A percentile compares a stretch with the other conserved stretches of the same genome.
phyloP scores from a whole-genome alignment of 2,888 invertebrate species.

The Lamproptera curius region DNA sequence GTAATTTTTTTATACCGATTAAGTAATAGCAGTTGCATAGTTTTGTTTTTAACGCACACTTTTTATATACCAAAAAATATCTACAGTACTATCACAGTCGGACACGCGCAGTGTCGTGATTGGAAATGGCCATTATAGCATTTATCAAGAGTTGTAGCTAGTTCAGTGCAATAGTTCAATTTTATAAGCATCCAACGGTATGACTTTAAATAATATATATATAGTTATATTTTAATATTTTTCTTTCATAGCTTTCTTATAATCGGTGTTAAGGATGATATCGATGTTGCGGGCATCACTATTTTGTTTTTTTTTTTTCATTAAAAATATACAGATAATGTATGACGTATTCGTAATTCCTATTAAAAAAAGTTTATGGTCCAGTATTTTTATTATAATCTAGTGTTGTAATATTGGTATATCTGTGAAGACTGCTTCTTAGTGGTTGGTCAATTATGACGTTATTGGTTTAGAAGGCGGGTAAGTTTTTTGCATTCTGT shows the following conservation, averaged over 20 bases:
- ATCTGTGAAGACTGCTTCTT: slow-evolving; percentile 70
- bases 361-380: slow-evolving; percentile 71
- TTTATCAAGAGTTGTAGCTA: slow-evolving; percentile 18
- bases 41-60: neutral
- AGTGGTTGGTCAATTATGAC: slow-evolving; percentile 70
- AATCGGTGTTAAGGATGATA: slow-evolving; percentile 3
- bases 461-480: slow-evolving; percentile 36
- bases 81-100: neutral
- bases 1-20: too few relatives aligned
- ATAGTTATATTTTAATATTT: slow-evolving; percentile 13
- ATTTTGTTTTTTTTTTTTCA: slow-evolving; percentile 24
- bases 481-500: slow-evolving; percentile 26
- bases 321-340: slow-evolving; percentile 24
- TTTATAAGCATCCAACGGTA: slow-evolving; percentile 16
- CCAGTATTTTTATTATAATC: slow-evolving; percentile 68
- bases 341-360: slow-evolving; percentile 50
- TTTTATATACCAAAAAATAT: neutral
- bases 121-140: slow-evolving; percentile 20
- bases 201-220: slow-evolving; percentile 3
- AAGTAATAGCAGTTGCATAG: too few relatives aligned
- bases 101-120: neutral
- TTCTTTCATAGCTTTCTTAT: slow-evolving; percentile 14
- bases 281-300: slow-evolving; percentile 4
- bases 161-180: slow-evolving; percentile 30
- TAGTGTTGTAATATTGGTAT: slow-evolving; percentile 51